Conservation (phyloP, 2,797 vertebrate species). For the Silurus aristotelis region DNA sequence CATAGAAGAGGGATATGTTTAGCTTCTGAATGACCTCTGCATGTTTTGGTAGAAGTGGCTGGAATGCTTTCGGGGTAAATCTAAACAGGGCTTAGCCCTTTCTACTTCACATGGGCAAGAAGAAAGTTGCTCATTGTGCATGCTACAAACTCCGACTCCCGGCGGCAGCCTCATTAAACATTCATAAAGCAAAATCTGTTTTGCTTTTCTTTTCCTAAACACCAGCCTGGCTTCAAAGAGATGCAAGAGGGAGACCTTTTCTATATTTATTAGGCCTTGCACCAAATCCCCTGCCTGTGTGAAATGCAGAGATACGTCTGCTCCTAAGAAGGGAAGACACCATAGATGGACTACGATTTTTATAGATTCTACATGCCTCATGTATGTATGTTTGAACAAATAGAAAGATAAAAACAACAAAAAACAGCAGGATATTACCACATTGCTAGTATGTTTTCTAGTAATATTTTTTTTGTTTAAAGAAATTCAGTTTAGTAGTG, state of each 20-base stretch:
- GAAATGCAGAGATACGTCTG: constrained; percentile 48
- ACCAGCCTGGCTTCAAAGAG: constrained; percentile 56
- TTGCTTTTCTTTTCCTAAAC: constrained; percentile 60
- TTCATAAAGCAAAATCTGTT: constrained; percentile 62
- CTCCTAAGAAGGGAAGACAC: constrained; percentile 43
- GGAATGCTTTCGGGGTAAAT: constrained; percentile 6
- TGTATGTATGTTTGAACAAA: not conserved
- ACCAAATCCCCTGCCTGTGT: constrained; percentile 53
- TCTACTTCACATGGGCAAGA: constrained; percentile 36
- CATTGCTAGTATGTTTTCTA: not conserved
- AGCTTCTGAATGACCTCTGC: constrained; percentile 16
- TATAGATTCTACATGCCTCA: not conserved
- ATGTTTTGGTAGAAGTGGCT: constrained; percentile 19
- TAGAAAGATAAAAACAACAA: not conserved
- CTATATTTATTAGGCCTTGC: constrained; percentile 57
- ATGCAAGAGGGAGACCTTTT: constrained; percentile 53
- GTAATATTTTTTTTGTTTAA: not conserved
- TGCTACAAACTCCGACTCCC: constrained; percentile 52
- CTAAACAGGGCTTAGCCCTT: constrained; percentile 38
- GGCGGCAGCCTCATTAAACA: constrained; percentile 56
- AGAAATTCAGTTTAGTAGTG: constrained; percentile 1
- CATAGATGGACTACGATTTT: constrained; percentile 31
- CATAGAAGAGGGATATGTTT: not conserved
- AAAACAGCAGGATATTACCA: not conserved
- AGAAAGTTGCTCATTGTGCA: constrained; percentile 53